phyloP scores from a whole-genome alignment of 2,888 invertebrate species.

The Pardosa pseudoannulata region DNA sequence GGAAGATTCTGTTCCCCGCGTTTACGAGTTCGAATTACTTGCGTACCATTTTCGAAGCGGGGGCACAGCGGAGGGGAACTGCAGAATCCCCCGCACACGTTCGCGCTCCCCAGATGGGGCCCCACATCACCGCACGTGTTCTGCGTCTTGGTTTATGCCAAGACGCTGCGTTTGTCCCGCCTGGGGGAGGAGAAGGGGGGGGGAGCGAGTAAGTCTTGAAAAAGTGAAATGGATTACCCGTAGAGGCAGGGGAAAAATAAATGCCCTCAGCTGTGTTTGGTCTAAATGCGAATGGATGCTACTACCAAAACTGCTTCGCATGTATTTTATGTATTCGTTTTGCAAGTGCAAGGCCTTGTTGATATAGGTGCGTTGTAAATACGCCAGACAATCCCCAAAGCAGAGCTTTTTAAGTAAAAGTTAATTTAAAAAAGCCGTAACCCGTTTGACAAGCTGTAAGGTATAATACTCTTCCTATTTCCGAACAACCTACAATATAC shows the following conservation, averaged over 20 bases:
- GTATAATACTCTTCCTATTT: too few species aligned
- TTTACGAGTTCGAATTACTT: background rate
- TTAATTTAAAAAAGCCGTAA: too few species aligned
- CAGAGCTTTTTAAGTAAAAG: too few species aligned
- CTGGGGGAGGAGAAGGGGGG: background rate
- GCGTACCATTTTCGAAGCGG: background rate
- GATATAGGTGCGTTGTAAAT: too few species aligned
- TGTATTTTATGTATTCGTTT: too few species aligned
- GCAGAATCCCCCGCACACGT: conserved; percentile 8
- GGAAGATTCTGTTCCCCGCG: too few species aligned
- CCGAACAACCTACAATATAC: too few species aligned
- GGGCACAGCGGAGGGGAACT: conserved; percentile 1
- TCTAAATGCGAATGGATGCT: background rate
- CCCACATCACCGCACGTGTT: conserved; percentile 35
- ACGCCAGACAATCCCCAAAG: too few species aligned
- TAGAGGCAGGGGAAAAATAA: background rate
- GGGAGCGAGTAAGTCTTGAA: background rate
- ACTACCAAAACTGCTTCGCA: too few species aligned
- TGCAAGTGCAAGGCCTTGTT: too few species aligned
- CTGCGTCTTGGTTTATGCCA: conserved; percentile 18
- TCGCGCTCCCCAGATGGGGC: conserved; percentile 17
- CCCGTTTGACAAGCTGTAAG: too few species aligned
- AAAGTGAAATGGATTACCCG: conserved; percentile 5
- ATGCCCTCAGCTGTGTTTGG: conserved; percentile 12
- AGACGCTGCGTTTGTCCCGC: conserved; percentile 8